Base-by-base conservation (phyloP, 2,113 vertebrate genomes). In the Ivindomyrus marchei region DNA sequence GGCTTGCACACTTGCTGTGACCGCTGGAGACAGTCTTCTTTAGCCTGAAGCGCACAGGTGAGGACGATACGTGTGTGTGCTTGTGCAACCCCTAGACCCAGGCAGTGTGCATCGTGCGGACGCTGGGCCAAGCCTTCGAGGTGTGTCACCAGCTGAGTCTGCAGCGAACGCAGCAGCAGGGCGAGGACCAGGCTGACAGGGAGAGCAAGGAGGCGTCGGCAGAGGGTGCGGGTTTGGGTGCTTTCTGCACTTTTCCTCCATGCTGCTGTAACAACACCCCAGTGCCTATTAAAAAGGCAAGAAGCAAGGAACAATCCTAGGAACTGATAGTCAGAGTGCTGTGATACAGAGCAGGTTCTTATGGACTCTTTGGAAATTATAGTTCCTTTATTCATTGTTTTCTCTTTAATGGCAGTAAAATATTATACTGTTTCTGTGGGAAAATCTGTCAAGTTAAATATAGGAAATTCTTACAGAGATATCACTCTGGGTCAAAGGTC, bases 141-240 rank as follows among this genome's bases (percentile, higher is more conserved):
- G 96, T 97, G 66, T 97, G 97, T 90, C 97, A 97, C 92, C 97
- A 97, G 92, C 94, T 97, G 92, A 97, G 97, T 90, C 95, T 98
- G 93, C 97, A 97, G 94, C 95, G 96, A 0, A 94, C 95, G 0
- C 95, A 97, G 93, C 95, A 96, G 92, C 94, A 94, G 0, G 94
- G 95, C 0, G 95, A 97, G 3, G 96, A 95, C 19, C 96, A 96
- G 93, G 95, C 95, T 0, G 96, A 96, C 0, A 95, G 96, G 0
- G 95, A 96, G 91, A 96, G 95, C 1, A 96, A 96, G 86, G 96
- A 96, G 91, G 90, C 93, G 85, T 91, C 91, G 0, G 89, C 91
- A 50, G 93, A 95, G 90, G 96, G 97, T 96, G 94, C 95, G 85
- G 56, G 47, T 24, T 11, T 3, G 49, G 50, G 10, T 17, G 50